Evolutionary conservation across 2,797 vertebrate species (phyloP).

Genomic region (Mionectes olivaceus): DNA sequence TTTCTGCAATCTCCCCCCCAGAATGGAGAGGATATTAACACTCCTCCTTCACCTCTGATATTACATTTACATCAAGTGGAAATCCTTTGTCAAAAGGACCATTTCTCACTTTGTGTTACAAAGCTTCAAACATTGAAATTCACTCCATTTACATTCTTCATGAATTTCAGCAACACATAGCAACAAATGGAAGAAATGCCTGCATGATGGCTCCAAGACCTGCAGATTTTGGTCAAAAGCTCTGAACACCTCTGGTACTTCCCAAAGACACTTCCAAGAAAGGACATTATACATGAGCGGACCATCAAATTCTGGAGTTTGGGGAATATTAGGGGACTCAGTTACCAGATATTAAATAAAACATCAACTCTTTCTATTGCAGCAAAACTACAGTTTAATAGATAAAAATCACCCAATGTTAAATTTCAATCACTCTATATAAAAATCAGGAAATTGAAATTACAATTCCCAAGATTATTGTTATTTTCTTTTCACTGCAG

Average conservation of each 20-base stretch:
- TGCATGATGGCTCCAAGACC: neutral
- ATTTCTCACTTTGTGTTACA: neutral
- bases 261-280: neutral
- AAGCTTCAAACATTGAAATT: neutral
- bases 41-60: neutral
- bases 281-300: neutral
- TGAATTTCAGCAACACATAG: neutral
- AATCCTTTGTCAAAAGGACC: neutral
- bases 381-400: neutral
- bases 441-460: neutral
- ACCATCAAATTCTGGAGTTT: neutral
- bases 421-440: neutral
- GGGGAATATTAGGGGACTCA: neutral
- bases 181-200: neutral
- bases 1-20: neutral
- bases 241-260: neutral
- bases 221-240: neutral
- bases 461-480: accelerated
- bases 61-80: neutral
- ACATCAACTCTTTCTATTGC: neutral
- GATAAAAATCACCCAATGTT: neutral
- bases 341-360: neutral
- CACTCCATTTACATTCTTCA: neutral
- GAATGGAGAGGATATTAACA: neutral
- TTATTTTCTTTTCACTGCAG: neutral